Conservation (phyloP, 2,888 invertebrate species). For the Oxycera nigricornis region DNA sequence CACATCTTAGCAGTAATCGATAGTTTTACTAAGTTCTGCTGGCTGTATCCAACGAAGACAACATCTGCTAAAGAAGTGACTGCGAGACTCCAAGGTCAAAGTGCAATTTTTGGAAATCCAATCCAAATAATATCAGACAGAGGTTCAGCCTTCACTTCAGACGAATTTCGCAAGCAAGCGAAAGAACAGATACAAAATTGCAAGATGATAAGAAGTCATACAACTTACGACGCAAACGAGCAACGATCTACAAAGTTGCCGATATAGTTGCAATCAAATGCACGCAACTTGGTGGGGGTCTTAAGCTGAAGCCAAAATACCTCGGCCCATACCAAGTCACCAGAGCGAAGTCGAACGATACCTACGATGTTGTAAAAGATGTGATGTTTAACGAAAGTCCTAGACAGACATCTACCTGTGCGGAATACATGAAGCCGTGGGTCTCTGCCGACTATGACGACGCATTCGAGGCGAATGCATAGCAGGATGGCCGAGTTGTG, state of each 20-base stretch:
- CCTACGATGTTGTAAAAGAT: neutral
- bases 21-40: too few species aligned
- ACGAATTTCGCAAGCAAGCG: neutral
- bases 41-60: too few species aligned
- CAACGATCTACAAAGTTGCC: neutral
- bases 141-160: neutral
- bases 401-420: conserved; percentile 1
- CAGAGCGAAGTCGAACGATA: neutral
- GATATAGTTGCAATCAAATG: conserved; percentile 25
- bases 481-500: neutral
- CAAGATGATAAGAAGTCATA: conserved; percentile 4
- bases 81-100: too few species aligned
- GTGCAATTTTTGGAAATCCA: too few species aligned
- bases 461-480: conserved; percentile 4
- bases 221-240: neutral
- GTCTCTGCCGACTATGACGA: neutral
- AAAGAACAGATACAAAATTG: neutral
- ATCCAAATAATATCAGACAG: neutral
- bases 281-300: neutral
- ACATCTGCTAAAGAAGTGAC: too few species aligned
- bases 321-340: conserved; percentile 17
- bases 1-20: too few species aligned
- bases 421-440: conserved; percentile 8
- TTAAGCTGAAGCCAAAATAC: conserved; percentile 17
- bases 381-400: neutral